Conservation (phyloP, 2,113 vertebrate species). For the Turdus rufiventris region DNA sequence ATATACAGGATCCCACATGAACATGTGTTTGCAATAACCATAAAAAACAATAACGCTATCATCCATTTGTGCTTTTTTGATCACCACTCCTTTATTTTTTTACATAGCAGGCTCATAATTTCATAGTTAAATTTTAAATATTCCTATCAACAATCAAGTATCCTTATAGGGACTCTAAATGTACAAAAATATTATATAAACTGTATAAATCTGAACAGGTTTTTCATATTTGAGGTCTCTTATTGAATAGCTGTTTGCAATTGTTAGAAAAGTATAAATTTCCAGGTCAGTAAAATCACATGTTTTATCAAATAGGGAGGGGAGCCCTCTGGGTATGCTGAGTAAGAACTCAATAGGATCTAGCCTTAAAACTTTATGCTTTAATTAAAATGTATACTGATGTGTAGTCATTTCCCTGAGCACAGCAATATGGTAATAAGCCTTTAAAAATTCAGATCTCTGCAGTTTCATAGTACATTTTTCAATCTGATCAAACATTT, state of each 20-base stretch:
- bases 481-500: conserved; percentile 45
- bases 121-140: not conserved
- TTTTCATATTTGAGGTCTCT: not conserved
- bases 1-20: not conserved
- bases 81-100: not conserved
- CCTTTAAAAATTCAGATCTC: conserved; percentile 45
- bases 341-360: conserved; percentile 48
- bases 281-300: not conserved
- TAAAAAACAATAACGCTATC: not conserved
- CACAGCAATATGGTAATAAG: conserved; percentile 58
- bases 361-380: conserved; percentile 42
- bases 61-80: not conserved
- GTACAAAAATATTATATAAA: not conserved
- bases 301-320: conserved; percentile 21
- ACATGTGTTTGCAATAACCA: not conserved
- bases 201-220: not conserved
- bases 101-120: not conserved
- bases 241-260: not conserved
- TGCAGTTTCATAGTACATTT: conserved; percentile 38
- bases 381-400: conserved; percentile 68
- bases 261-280: not conserved
- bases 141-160: not conserved
- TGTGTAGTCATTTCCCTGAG: conserved; percentile 55
- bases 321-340: conserved; percentile 43
- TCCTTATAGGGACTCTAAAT: not conserved